Percentiles rank a stretch among this genome's conserved stretches.
Conservation (phyloP, 2,888 invertebrate species). For the Perizoma affinitatum region DNA sequence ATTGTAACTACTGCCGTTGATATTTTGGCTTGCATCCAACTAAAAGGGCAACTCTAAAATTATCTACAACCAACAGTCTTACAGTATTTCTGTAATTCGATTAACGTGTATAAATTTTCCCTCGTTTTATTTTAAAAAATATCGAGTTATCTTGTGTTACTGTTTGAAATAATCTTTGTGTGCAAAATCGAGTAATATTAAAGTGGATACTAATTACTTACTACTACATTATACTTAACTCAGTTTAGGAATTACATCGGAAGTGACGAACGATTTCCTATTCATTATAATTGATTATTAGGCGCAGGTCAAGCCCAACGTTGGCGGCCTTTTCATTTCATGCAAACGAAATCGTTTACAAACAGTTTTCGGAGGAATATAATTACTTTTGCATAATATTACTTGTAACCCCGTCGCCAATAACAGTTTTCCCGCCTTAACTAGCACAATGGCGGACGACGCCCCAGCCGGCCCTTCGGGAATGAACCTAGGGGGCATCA, state of each 20-base stretch:
- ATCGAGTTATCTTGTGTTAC: too few relatives aligned
- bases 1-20: conserved; percentile 23
- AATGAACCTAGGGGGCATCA: conserved; percentile 54
- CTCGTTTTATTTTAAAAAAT: not conserved
- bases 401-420: conserved; percentile 7
- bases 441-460: conserved; percentile 52
- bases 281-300: not conserved
- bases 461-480: conserved; percentile 30
- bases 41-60: conserved; percentile 36
- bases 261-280: too few relatives aligned
- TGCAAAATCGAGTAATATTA: too few relatives aligned
- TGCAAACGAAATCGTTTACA: conserved; percentile 15
- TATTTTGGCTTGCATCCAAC: conserved; percentile 31
- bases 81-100: conserved; percentile 2
- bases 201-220: too few relatives aligned
- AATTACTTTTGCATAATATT: too few relatives aligned
- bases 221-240: too few relatives aligned
- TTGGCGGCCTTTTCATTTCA: conserved; percentile 1
- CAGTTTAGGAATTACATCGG: too few relatives aligned
- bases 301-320: not conserved
- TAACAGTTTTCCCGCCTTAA: conserved; percentile 28
- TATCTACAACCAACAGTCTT: conserved; percentile 11
- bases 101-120: conserved; percentile 1
- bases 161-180: too few relatives aligned
- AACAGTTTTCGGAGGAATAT: too few relatives aligned